Evolutionary conservation across 2,113 vertebrate genomes (phyloP).

Genomic region (Felis catus): DNA sequence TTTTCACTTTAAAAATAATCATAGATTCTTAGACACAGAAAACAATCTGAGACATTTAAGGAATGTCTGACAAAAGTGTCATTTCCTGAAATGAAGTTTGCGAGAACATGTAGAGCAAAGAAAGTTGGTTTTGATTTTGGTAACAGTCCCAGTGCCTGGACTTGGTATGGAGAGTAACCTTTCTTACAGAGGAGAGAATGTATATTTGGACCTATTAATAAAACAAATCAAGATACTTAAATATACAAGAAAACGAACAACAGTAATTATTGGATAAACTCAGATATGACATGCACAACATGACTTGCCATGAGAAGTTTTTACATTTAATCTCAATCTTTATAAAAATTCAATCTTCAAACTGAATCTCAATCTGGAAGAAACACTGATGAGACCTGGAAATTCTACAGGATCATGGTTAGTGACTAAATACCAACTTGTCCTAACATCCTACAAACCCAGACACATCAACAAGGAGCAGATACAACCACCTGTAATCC

Average conservation of each 20-base stretch:
- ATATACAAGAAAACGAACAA: background rate
- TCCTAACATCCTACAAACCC: background rate
- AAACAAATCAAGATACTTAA: background rate
- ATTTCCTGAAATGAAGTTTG: background rate
- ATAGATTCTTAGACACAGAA: background rate
- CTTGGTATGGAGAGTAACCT: background rate
- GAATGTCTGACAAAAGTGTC: background rate
- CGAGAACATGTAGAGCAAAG: background rate
- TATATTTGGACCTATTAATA: background rate
- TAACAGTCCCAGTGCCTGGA: background rate
- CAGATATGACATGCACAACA: background rate
- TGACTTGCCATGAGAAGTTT: background rate
- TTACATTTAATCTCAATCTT: background rate
- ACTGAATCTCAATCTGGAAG: background rate
- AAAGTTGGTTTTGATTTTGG: background rate
- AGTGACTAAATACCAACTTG: background rate
- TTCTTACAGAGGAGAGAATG: background rate
- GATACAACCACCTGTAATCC: background rate
- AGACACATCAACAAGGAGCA: background rate
- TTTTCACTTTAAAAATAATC: background rate
- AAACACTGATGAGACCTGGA: background rate
- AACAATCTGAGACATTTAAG: constrained; percentile 8
- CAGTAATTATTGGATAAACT: background rate
- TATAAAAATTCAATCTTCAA: background rate
- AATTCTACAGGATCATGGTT: background rate